Percentiles rank a stretch among this genome's conserved stretches.
These are phyloP conservation scores for Ceratosolen fusciceps DNA, from an alignment of 1,140 invertebrate genomes.

Conservation along the genomic window DNA sequence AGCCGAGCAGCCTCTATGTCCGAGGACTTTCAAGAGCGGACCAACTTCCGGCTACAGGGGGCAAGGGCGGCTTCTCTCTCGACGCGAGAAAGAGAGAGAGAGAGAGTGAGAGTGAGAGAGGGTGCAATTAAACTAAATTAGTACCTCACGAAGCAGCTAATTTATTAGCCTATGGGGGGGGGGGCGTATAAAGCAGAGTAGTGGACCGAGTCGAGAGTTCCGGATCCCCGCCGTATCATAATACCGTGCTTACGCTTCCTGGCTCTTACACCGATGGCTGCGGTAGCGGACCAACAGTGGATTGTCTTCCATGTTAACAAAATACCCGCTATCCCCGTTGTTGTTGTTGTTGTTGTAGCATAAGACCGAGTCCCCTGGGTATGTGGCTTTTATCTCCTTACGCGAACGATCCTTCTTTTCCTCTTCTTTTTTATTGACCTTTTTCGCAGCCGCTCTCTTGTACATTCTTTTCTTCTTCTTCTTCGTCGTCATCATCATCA, in stretches of 20 bases:
- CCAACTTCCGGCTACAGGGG: too few relatives aligned
- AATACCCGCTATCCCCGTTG: conserved; percentile 40
- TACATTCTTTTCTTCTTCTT: too few relatives aligned
- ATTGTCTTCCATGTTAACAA: conserved; percentile 48
- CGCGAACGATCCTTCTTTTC: not conserved
- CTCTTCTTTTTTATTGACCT: conserved; percentile 37
- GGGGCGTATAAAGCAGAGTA: not conserved
- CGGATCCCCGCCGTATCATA: conserved; percentile 4
- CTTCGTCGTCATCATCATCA: too few relatives aligned
- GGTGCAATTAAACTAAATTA: too few relatives aligned
- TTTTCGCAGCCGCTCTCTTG: conserved; percentile 1
- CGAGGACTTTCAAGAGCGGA: too few relatives aligned
- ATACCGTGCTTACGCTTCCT: not conserved
- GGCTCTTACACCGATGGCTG: conserved; percentile 39
- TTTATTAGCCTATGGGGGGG: not conserved
- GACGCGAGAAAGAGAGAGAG: too few relatives aligned
- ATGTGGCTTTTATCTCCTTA: conserved; percentile 46
- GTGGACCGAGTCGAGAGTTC: not conserved
- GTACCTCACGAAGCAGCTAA: conserved; percentile 12
- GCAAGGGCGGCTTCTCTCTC: too few relatives aligned
- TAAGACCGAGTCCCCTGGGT: too few relatives aligned
- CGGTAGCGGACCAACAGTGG: conserved; percentile 9
- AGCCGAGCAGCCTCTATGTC: too few relatives aligned
- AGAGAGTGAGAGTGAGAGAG: too few relatives aligned
- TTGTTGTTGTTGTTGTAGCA: conserved; percentile 15